Evolutionary conservation across 2,113 vertebrate species (phyloP), one percentile per base, ranked within the genome.

Genomic region (Sterrhoptilus dennistouni): DNA sequence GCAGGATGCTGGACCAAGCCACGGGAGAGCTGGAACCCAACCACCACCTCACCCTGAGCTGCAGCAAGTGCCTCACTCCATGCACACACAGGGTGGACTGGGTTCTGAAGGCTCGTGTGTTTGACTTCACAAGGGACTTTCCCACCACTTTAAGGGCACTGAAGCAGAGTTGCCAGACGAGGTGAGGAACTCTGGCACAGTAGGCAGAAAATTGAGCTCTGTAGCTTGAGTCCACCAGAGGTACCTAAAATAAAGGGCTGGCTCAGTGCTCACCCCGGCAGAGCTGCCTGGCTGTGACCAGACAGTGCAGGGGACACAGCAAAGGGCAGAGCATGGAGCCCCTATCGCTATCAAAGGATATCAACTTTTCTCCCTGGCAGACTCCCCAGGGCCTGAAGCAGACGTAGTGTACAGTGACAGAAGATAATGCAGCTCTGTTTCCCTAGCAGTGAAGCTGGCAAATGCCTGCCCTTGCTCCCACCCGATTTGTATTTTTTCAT

Each of bases 191-290:
- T 77, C 50, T 29, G 40, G 45, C 5, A 4, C 2, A 21, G 6
- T 2, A 57, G 36, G 53, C 40, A 76, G 60, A 84, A 91, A 93
- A 93, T 31, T n/a, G 36, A 45, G 17, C 28, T 12, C 29, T 59
- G 21, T 45, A 49, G 76, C 35, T 80, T 59, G 22, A 45, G 11
- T 0, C 2, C 22, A 56, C 2, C 1, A 11, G 4, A 12, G 81
- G 65, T 13, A 77, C 17, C 44, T 33, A 15, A 90, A 63, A 38
- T 31, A 70, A 83, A 89, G 57, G 49, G 25, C 18, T 54, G 14
- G n/a, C 33, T 66, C 23, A 5, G 22, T 15, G 25, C n/a, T 64
- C 1, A 2, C 8, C 50, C 12, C 0, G 0, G 33, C 24, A 4
- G 2, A 13, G 47, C n/a, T 75, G 57, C 45, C 38, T 57, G 20